A percentile compares a stretch with the other conserved stretches of the same genome.
Evolutionary conservation across 1,140 invertebrate species (phyloP).

Genomic region (Elysia chlorotica): DNA sequence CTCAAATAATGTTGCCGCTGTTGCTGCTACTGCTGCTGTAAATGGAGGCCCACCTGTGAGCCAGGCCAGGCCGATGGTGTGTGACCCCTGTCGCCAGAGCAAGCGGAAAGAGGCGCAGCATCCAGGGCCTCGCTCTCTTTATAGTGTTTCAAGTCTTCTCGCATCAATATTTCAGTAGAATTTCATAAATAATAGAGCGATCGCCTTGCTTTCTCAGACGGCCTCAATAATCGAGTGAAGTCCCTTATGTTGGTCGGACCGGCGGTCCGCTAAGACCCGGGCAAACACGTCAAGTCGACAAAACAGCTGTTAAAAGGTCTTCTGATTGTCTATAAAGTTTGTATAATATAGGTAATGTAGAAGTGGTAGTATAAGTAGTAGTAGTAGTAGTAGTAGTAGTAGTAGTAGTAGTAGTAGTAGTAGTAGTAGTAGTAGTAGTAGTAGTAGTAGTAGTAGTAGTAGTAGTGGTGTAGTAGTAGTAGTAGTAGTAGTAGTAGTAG

Average conservation of each 20-base stretch:
- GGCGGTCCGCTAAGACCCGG: background rate
- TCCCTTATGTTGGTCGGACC: background rate
- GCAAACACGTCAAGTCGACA: background rate
- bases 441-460: too few species aligned
- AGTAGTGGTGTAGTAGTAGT: too few species aligned
- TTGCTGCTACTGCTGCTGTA: too few species aligned
- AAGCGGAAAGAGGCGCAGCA: background rate
- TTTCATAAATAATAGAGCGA: constrained; percentile 42
- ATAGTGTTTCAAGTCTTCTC: constrained; percentile 32
- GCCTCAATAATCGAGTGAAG: constrained; percentile 10
- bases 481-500: too few species aligned
- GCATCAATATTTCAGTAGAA: constrained; percentile 39
- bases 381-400: too few species aligned
- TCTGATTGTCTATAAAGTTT: background rate
- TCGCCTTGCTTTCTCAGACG: constrained; percentile 22
- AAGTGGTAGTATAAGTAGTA: too few species aligned
- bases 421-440: too few species aligned
- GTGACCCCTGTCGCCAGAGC: too few species aligned
- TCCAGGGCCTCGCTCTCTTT: constrained; percentile 22
- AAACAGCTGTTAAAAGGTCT: background rate
- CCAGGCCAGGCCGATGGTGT: too few species aligned
- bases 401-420: too few species aligned
- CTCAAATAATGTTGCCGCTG: too few species aligned
- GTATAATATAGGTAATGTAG: background rate
- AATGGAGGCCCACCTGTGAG: too few species aligned